Evolutionary conservation across 2,113 vertebrate genomes (phyloP).

Genomic region (Stomatorhinus ivindoensis): DNA sequence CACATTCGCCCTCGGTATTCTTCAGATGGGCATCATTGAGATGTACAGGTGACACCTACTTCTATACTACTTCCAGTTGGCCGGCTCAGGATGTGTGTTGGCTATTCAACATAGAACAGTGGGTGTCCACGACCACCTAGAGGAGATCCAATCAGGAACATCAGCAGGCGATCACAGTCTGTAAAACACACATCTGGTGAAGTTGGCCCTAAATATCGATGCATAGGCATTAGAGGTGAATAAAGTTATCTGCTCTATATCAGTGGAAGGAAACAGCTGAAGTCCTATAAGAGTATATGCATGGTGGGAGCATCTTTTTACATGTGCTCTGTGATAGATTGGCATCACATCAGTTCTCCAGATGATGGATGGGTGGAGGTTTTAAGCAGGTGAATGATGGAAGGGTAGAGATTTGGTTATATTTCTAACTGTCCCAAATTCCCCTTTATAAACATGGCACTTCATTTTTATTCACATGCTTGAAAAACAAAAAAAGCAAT

Average conservation of each 20-base stretch:
- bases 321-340: neutral
- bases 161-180: neutral
- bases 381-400: neutral
- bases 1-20: neutral
- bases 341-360: neutral
- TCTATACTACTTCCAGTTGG: neutral
- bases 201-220: slow-evolving; percentile 5
- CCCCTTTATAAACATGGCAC: neutral
- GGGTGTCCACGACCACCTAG: neutral
- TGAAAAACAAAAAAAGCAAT: neutral
- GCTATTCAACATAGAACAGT: neutral
- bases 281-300: neutral
- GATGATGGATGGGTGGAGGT: neutral
- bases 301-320: neutral
- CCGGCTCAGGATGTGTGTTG: neutral
- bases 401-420: neutral
- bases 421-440: neutral
- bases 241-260: neutral
- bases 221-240: neutral
- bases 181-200: slow-evolving; percentile 9
- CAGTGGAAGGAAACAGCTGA: neutral
- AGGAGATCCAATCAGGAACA: slow-evolving; percentile 5
- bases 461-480: neutral
- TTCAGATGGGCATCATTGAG: neutral
- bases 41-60: slow-evolving; percentile 3